Percentiles rank a stretch among this genome's conserved stretches.
phyloP scores from a whole-genome alignment of 1,140 invertebrate species.

The Wiebesia pumilae region DNA sequence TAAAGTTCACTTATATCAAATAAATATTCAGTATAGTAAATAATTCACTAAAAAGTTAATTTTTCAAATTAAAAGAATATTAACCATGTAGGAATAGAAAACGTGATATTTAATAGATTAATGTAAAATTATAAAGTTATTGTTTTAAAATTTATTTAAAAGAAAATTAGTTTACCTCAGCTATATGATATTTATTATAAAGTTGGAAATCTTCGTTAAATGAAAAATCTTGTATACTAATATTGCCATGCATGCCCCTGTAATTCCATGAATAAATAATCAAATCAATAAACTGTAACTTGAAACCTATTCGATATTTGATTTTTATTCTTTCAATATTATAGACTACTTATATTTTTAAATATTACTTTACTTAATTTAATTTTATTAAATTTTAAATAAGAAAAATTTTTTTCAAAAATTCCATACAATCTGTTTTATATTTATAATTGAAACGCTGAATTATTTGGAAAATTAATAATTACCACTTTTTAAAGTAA shows the following conservation, averaged over 20 bases:
- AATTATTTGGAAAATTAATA: not conserved
- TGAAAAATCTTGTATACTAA: slow-evolving; percentile 69
- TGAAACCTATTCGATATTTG: no score
- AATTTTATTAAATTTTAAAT: not conserved
- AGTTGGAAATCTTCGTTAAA: slow-evolving; percentile 73
- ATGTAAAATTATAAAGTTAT: no score
- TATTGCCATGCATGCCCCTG: slow-evolving; percentile 69
- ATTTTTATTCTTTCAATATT: no score
- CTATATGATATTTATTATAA: slow-evolving; percentile 71
- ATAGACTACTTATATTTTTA: not conserved
- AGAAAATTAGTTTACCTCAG: slow-evolving; percentile 63
- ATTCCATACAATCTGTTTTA: no score
- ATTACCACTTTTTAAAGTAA: slow-evolving; percentile 71
- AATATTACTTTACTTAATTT: not conserved
- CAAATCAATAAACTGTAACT: no score
- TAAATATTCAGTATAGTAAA: no score
- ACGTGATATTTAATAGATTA: no score
- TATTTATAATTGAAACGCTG: no score
- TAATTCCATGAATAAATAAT: slow-evolving; percentile 41
- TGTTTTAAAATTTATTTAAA: not conserved
- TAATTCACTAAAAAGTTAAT: no score
- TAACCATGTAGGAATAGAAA: not conserved
- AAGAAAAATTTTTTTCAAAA: no score
- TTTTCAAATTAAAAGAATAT: not conserved
- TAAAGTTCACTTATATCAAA: no score